Evolutionary conservation across 2,888 invertebrate genomes (phyloP), one percentile per base, ranked within the genome.

Genomic region (Andrena dorsata): DNA sequence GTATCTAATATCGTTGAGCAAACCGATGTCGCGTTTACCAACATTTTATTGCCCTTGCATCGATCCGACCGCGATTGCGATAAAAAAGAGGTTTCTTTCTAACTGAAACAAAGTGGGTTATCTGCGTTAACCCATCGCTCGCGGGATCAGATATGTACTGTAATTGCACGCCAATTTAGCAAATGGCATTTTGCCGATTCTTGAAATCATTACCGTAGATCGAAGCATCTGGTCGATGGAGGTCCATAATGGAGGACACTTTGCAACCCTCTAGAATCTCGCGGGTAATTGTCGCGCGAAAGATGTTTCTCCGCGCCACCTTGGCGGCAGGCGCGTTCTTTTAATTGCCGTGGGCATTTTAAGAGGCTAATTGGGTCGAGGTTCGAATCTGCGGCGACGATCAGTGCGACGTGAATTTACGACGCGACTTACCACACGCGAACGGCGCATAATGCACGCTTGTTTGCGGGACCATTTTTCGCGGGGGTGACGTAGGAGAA

Each of bases 331-430:
- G 61, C 28, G 4, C 51, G 41, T 65, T 41, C 53, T 53, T 47
- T 51, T 82, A 83, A 82, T 83, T 82, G 56, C 64, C 64, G 66
- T 23, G 47, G 49, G 70, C 56, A 26, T 76, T 76, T 76, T 72
- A 77, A 86, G 86, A 68, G 84, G 69, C 64, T 85, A 89, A 90
- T 90, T 89, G 82, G 90, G 90, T 88, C 90, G 88, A 70, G 80
- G 80, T 66, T 80, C 79, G 83, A 87, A 90, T 90, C 89, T 83
- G 69, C 60, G 61, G 76, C 76, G 84, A 77, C 85, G 88, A 89
- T 90, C 89, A 84, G 82, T 79, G 74, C 73, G 79, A 89, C 75
- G 84, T 71, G 70, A 79, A 88, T 86, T 87, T 80, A 80, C 86
- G 64, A 71, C 65, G 84, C 60, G 84, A 66, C 71, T 76, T 60